Conservation (phyloP, 1,140 invertebrate species). For the Lordiphosa clarofinis region DNA sequence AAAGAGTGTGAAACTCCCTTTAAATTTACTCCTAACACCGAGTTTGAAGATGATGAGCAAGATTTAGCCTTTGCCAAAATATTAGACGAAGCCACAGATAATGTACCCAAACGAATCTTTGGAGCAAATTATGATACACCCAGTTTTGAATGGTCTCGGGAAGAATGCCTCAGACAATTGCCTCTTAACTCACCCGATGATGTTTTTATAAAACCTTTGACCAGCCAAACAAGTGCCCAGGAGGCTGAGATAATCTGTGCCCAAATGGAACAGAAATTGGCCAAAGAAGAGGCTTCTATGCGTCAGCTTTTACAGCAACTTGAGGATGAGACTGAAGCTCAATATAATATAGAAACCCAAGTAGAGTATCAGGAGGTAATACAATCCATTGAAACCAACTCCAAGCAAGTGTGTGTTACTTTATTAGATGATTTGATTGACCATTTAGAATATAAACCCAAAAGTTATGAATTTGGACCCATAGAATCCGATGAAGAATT, state of each 20-base stretch:
- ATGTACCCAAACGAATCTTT: constrained; percentile 57
- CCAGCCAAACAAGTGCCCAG: constrained; percentile 12
- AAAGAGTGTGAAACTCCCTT: too few relatives aligned
- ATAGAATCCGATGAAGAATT: constrained; percentile 67
- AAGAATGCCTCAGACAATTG: constrained; percentile 46
- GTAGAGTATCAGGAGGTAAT: constrained; percentile 9
- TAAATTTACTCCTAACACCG: too few relatives aligned
- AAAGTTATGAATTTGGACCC: constrained; percentile 43
- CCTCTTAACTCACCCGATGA: constrained; percentile 1
- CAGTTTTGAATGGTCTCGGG: constrained; percentile 30
- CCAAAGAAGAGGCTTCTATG: constrained; percentile 41
- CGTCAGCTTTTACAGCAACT: constrained; percentile 48
- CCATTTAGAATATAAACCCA: constrained; percentile 33
- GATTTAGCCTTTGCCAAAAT: constrained; percentile 48
- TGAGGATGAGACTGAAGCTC: constrained; percentile 40
- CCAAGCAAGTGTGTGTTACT: constrained; percentile 15
- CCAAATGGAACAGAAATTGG: constrained; percentile 28
- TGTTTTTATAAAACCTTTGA: constrained; percentile 3
- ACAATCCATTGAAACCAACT: not conserved
- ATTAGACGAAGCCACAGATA: constrained; percentile 38
- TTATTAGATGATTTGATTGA: constrained; percentile 42
- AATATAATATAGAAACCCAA: constrained; percentile 20
- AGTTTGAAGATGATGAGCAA: not conserved
- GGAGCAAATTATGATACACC: constrained; percentile 41
- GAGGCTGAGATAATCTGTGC: constrained; percentile 36